Percentiles rank a stretch among this genome's conserved stretches.
Evolutionary conservation across 1,140 invertebrate genomes (phyloP).

Genomic region (Bombus breviceps): DNA sequence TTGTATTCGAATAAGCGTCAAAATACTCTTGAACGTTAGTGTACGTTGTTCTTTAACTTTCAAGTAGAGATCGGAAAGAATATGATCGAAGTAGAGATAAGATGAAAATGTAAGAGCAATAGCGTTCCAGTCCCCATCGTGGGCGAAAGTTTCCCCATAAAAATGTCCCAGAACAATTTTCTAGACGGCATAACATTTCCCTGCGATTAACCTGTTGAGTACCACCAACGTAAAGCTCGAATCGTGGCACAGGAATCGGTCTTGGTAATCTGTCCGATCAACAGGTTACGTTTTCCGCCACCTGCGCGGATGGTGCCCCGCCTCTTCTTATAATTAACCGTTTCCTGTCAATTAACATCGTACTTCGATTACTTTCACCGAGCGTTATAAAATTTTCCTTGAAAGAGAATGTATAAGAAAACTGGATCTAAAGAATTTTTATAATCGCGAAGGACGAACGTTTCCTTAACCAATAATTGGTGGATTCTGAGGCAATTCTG

Average conservation of each 20-base stretch:
- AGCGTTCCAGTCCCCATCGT: neutral
- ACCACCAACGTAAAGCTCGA: constrained; percentile 45
- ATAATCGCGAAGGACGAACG: neutral
- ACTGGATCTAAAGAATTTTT: neutral
- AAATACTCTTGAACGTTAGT: no score
- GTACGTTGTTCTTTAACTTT: neutral
- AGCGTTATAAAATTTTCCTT: no score
- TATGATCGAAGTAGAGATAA: neutral
- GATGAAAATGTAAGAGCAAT: neutral
- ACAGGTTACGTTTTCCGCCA: constrained; percentile 56
- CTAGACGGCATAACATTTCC: constrained; percentile 31
- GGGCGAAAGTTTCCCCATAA: constrained; percentile 11
- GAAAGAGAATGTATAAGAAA: neutral
- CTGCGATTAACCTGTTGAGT: constrained; percentile 66
- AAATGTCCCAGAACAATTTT: constrained; percentile 31
- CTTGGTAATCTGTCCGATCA: constrained; percentile 57
- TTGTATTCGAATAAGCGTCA: neutral
- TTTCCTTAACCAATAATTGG: no score
- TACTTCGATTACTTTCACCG: neutral
- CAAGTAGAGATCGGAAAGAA: neutral
- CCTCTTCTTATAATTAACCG: neutral
- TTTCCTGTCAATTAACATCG: neutral
- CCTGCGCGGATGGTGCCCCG: neutral
- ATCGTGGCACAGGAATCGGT: constrained; percentile 55
- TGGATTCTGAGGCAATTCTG: no score